phyloP scores from a whole-genome alignment of 1,140 invertebrate species.

The Chironomus striatipennis region DNA sequence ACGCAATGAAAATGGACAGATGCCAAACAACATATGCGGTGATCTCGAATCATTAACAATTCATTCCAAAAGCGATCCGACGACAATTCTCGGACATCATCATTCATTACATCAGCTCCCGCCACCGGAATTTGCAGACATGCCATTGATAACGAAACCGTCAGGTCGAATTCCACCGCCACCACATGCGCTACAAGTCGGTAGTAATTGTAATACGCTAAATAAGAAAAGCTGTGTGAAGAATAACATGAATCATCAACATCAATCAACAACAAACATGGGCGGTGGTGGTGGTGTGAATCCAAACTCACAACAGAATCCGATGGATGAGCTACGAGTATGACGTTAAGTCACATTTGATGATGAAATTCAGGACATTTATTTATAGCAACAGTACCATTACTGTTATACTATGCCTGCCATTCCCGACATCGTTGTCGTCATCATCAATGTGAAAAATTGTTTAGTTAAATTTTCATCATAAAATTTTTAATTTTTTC shows the following conservation, averaged over 20 bases:
- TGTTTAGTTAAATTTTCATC: no score
- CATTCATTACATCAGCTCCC: conserved; percentile 64
- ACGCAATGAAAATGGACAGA: conserved; percentile 70
- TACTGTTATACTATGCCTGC: no score
- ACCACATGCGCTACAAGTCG: conserved; percentile 56
- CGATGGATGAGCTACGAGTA: conserved; percentile 69
- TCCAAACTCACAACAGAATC: conserved; percentile 32
- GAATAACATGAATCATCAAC: conserved; percentile 41
- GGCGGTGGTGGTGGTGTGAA: conserved; percentile 30
- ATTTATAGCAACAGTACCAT: not conserved
- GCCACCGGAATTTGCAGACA: conserved; percentile 67
- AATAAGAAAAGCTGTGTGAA: conserved; percentile 52
- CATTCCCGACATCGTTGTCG: no score
- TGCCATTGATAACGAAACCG: conserved; percentile 64
- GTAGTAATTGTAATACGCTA: conserved; percentile 48
- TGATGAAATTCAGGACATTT: conserved; percentile 20
- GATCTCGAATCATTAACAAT: conserved; percentile 61
- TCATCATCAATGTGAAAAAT: no score
- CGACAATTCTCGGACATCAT: conserved; percentile 55
- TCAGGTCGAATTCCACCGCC: conserved; percentile 49
- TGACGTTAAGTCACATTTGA: conserved; percentile 49
- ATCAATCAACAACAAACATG: conserved; percentile 42
- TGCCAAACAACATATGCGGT: conserved; percentile 74
- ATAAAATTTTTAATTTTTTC: no score
- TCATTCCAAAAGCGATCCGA: conserved; percentile 55